These are phyloP conservation scores for Antheraea assamensis DNA, from an alignment of 2,888 invertebrate genomes.

Conservation along the genomic window DNA sequence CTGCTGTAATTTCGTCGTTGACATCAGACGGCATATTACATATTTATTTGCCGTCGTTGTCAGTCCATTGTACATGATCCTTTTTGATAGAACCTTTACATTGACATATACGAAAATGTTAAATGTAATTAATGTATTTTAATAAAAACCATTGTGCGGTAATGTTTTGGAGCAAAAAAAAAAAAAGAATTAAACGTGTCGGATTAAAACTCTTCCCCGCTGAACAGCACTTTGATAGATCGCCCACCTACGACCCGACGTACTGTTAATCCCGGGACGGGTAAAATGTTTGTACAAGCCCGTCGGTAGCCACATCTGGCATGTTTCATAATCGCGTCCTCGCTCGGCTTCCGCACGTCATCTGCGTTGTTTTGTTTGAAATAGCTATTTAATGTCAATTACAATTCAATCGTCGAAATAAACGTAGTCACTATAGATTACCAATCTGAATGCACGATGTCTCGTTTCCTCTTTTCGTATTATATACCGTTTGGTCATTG, in stretches of 20 bases:
- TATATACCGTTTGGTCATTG: background rate
- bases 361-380: background rate
- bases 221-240: background rate
- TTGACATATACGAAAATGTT: no score
- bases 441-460: background rate
- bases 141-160: background rate
- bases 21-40: no score
- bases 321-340: conserved; percentile 52
- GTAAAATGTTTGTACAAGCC: background rate
- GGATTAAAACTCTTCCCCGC: background rate
- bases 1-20: no score
- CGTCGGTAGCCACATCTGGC: conserved; percentile 38
- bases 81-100: no score
- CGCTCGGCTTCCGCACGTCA: conserved; percentile 12
- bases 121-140: no score
- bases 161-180: background rate
- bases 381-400: background rate
- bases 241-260: background rate
- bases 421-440: background rate
- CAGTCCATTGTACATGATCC: no score
- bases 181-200: background rate
- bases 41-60: no score
- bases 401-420: background rate
- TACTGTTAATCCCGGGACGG: conserved; percentile 5
- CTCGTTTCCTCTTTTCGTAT: background rate